Conservation (phyloP, 2,113 vertebrate genomes). For the Dermatemys mawii region DNA sequence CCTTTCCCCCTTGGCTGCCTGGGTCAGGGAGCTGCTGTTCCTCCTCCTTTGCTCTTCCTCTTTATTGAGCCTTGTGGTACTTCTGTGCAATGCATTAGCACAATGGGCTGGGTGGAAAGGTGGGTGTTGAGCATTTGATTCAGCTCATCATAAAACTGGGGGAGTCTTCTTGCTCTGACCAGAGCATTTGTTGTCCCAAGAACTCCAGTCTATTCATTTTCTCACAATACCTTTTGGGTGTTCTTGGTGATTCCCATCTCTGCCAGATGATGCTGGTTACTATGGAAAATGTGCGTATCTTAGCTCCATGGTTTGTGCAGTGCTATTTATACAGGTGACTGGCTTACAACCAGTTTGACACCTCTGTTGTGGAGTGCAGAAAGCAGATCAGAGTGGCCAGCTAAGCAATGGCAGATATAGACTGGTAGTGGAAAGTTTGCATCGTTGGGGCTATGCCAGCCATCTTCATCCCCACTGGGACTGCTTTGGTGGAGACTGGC, state of each 20-base stretch:
- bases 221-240: too few relatives aligned
- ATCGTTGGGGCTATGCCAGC: not conserved
- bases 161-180: not conserved
- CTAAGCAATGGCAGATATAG: not conserved
- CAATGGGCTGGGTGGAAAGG: not conserved
- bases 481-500: not conserved
- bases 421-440: not conserved
- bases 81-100: not conserved
- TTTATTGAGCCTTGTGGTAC: not conserved
- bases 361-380: not conserved
- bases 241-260: not conserved
- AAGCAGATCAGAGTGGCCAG: not conserved
- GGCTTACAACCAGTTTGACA: not conserved
- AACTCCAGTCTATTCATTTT: not conserved
- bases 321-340: not conserved
- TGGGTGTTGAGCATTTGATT: not conserved
- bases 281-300: not conserved
- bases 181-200: not conserved
- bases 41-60: not conserved
- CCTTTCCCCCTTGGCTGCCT: too few relatives aligned
- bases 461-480: not conserved
- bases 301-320: too few relatives aligned
- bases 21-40: not conserved
- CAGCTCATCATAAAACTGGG: not conserved
- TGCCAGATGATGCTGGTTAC: not conserved